phyloP scores from a whole-genome alignment of 1,140 invertebrate genomes.

The Ceratitis capitata region DNA sequence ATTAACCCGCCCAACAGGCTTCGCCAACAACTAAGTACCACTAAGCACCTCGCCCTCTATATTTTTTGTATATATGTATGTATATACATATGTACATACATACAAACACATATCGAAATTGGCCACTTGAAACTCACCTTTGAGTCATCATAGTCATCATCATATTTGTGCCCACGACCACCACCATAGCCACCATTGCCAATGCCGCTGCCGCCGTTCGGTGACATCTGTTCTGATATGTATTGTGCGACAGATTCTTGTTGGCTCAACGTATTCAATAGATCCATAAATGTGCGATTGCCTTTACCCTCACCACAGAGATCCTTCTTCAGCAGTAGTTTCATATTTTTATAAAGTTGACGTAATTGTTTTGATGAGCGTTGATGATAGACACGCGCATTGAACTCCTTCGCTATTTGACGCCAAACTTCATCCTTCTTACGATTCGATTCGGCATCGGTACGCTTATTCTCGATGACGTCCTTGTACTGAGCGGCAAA shows the following conservation, averaged over 20 bases:
- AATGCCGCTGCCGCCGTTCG: slow-evolving; percentile 49
- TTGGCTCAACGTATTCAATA: slow-evolving; percentile 59
- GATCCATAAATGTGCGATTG: slow-evolving; percentile 59
- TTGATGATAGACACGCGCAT: slow-evolving; percentile 61
- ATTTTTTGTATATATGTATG: no score
- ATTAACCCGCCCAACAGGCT: background rate
- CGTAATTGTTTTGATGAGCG: slow-evolving; percentile 61
- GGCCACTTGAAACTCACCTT: slow-evolving; percentile 50
- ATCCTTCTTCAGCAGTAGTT: slow-evolving; percentile 62
- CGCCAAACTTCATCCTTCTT: slow-evolving; percentile 64
- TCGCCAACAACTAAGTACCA: background rate
- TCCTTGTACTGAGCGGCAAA: slow-evolving; percentile 64
- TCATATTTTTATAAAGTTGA: slow-evolving; percentile 64
- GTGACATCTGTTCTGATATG: slow-evolving; percentile 59
- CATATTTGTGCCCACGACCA: slow-evolving; percentile 42
- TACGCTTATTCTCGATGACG: slow-evolving; percentile 63
- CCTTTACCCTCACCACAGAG: slow-evolving; percentile 60
- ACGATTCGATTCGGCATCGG: slow-evolving; percentile 63
- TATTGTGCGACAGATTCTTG: slow-evolving; percentile 60
- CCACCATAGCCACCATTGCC: slow-evolving; percentile 46
- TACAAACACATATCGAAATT: background rate
- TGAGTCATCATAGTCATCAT: slow-evolving; percentile 58
- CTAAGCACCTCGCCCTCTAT: background rate
- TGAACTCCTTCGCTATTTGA: slow-evolving; percentile 63
- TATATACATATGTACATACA: background rate